Conservation (phyloP, 2,113 vertebrate species). For the Atrichornis clamosus region DNA sequence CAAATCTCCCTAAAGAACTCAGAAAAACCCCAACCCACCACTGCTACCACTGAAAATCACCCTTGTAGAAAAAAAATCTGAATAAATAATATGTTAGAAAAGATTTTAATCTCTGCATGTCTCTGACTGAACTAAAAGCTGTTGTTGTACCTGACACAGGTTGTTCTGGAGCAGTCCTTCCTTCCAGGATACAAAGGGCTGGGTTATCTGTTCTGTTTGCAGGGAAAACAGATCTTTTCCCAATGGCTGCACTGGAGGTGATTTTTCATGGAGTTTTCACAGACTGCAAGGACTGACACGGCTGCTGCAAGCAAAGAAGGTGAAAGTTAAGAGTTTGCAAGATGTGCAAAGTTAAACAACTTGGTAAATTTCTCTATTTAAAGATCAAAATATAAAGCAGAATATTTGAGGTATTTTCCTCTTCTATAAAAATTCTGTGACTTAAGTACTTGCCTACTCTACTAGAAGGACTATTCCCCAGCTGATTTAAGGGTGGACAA, state of each 20-base stretch:
- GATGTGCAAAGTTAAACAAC: not conserved
- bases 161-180: not conserved
- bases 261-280: not conserved
- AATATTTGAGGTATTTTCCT: not conserved
- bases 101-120: not conserved
- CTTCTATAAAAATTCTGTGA: not conserved
- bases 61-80: fast-evolving
- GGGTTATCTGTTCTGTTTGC: not conserved
- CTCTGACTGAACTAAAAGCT: not conserved
- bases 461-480: not conserved
- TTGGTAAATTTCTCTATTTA: not conserved
- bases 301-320: not conserved
- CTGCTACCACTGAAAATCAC: not conserved
- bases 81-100: not conserved
- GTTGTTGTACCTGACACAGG: not conserved
- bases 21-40: not conserved
- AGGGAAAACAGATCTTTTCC: not conserved
- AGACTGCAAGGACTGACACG: not conserved
- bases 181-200: not conserved
- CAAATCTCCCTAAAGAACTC: not conserved
- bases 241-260: not conserved
- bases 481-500: too few species aligned
- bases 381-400: not conserved
- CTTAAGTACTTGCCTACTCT: not conserved
- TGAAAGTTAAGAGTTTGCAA: not conserved